Conservation (phyloP, 2,888 invertebrate genomes). For the Orthosia incerta region DNA sequence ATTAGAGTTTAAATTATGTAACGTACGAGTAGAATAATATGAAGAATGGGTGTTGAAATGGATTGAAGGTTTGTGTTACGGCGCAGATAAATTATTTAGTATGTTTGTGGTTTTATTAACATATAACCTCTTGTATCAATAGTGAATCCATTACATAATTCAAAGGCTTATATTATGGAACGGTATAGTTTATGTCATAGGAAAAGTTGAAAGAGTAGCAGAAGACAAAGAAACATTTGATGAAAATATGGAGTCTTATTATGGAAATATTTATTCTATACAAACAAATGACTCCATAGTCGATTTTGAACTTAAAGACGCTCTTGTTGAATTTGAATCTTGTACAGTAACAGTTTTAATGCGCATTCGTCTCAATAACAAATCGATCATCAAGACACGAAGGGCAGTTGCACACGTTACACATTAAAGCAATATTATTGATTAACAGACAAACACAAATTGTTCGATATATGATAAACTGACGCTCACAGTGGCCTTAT, state of each 20-base stretch:
- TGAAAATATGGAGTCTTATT: neutral
- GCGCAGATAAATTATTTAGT: constrained; percentile 42
- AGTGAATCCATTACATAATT: constrained; percentile 15
- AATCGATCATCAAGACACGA: constrained; percentile 49
- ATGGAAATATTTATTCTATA: constrained; percentile 4
- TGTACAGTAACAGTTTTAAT: constrained; percentile 15
- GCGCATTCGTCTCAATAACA: constrained; percentile 49
- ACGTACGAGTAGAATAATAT: neutral
- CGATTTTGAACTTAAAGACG: constrained; percentile 10
- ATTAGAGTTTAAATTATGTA: constrained; percentile 28
- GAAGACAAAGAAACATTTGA: constrained; percentile 17
- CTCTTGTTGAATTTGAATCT: constrained; percentile 2
- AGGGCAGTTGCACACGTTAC: constrained; percentile 60
- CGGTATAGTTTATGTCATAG: neutral
- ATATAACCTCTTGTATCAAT: constrained; percentile 14
- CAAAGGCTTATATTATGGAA: neutral
- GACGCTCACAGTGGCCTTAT: constrained; percentile 69
- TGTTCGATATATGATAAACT: constrained; percentile 67
- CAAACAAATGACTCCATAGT: neutral
- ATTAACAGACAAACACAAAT: constrained; percentile 72
- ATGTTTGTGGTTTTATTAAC: constrained; percentile 28
- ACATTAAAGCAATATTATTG: constrained; percentile 66
- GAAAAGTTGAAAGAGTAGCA: neutral
- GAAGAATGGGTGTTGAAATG: constrained; percentile 26
- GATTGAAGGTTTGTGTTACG: constrained; percentile 39